These are phyloP conservation scores for Panonychus citri DNA, from an alignment of 1,140 invertebrate genomes.

Conservation along the genomic window DNA sequence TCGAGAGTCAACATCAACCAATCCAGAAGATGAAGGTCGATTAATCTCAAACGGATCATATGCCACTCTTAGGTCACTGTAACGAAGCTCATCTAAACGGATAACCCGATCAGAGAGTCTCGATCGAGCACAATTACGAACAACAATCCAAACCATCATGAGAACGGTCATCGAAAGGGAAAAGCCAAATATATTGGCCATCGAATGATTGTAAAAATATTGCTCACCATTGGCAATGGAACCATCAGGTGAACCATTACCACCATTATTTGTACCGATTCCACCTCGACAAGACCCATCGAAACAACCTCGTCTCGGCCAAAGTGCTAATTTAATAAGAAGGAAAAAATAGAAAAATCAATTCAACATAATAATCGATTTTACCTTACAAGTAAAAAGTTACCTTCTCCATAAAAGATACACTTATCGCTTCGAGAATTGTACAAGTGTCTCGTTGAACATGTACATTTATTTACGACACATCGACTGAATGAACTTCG, in stretches of 20 bases:
- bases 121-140: neutral
- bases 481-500: neutral
- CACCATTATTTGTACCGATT: neutral
- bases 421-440: neutral
- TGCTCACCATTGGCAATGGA: neutral
- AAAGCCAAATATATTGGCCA: neutral
- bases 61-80: neutral
- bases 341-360: neutral
- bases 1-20: neutral
- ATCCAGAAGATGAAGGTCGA: neutral
- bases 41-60: neutral
- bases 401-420: neutral
- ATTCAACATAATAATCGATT: no score
- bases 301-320: neutral
- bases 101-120: neutral
- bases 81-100: neutral
- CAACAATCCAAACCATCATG: neutral
- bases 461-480: neutral
- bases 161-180: neutral
- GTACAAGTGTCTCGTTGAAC: neutral
- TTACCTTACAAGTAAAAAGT: no score
- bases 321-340: no score
- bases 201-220: neutral
- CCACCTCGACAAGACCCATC: neutral
- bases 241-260: no score